Base-by-base conservation (phyloP, 2,797 vertebrate species). In the Galagoides demidoff region DNA sequence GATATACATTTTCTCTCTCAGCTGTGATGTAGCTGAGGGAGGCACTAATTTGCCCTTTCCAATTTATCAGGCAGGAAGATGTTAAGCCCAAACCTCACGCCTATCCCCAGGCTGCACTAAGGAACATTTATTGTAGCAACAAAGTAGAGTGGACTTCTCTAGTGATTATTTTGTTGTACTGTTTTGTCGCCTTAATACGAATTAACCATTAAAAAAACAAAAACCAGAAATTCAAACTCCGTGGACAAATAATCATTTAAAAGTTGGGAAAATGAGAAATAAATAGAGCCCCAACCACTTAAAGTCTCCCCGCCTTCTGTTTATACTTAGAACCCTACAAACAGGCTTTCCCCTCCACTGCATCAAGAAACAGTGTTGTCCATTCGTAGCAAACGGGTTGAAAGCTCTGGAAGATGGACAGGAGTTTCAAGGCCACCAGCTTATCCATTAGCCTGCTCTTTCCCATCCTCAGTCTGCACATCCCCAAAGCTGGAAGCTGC, bases 191-290 rank as follows among this genome's bases (percentile, higher is more conserved):
- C 82, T 92, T 82, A 64, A 68, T 64, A 31, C 20, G 66, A 90
- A 77, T 57, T 22, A 96, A 92, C 74, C 82, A 83, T 8, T 63
- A 85, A 74, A 89, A 64, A 61, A 43, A 79, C 39, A 25, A 95
- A 96, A 92, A 84, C 64, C 49, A 61, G 66, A 93, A 90, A 90
- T 84, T 57, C 79, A 84, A 92, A 96, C 76, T 59, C 27, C 73
- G 25, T 31, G 71, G 76, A 89, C 59, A 91, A 88, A 61, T 66
- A 76, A 77, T 76, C 37, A 83, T 81, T 71, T 82, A 74, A 81
- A 93, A 71, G 31, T 43, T 37, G 52, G 55, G 59, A 77, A 92
- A 96, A 87, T 20, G 52, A 89, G 39, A 91, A 91, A 52, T 31
- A 83, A 92, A 63, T n/a, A 39, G 0, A 71, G n/a, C 16, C 27